phyloP scores from a whole-genome alignment of 2,113 vertebrate species.

The Piaya cayana region DNA sequence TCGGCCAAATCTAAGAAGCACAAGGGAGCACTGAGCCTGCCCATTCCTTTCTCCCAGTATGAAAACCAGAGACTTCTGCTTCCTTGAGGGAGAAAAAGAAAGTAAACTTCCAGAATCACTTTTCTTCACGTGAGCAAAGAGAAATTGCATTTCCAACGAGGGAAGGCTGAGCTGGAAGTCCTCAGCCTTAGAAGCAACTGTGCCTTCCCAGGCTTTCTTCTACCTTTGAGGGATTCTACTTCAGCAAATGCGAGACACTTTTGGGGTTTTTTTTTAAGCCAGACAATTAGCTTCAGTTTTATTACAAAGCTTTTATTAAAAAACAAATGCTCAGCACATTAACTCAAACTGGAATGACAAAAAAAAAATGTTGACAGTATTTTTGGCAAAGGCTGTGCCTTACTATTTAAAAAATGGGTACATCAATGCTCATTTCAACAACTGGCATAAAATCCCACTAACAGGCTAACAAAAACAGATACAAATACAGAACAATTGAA shows the following conservation, averaged over 20 bases:
- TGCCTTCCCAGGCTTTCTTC: not conserved
- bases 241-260: not conserved
- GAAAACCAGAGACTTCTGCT: not conserved
- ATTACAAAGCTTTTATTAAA: slow-evolving; percentile 88
- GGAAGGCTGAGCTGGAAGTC: not conserved
- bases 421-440: slow-evolving; percentile 81
- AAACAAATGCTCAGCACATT: slow-evolving; percentile 85
- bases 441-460: slow-evolving; percentile 87
- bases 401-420: slow-evolving; percentile 76
- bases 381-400: slow-evolving; percentile 81
- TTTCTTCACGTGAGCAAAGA: not conserved
- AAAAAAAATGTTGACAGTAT: slow-evolving; percentile 72
- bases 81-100: not conserved
- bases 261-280: not conserved
- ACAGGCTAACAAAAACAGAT: slow-evolving; percentile 84
- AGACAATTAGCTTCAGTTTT: slow-evolving; percentile 69
- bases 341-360: slow-evolving; percentile 84
- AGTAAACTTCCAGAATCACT: not conserved
- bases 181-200: not conserved
- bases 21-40: not conserved
- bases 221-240: not conserved
- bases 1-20: not conserved
- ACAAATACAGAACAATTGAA: slow-evolving; percentile 85
- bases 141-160: not conserved
- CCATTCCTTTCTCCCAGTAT: not conserved